These are phyloP conservation scores for Pyralis farinalis DNA, from an alignment of 2,888 invertebrate species.

Conservation along the genomic window DNA sequence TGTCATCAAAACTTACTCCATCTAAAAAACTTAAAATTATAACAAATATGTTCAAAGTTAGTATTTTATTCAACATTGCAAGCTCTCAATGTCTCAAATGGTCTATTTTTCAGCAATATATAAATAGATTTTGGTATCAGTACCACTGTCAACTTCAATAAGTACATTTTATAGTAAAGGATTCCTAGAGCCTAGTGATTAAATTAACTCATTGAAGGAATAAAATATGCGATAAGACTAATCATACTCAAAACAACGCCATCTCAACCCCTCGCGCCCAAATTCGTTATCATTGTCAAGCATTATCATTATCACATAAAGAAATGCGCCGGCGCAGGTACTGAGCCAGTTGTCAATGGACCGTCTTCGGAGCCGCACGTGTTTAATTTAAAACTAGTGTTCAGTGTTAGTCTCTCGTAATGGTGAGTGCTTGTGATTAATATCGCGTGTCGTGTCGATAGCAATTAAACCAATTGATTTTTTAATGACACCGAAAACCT, in stretches of 20 bases:
- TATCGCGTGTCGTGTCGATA: constrained; percentile 1
- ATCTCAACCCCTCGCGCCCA: background rate
- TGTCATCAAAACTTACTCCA: too few relatives aligned
- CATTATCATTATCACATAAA: background rate
- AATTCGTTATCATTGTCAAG: background rate
- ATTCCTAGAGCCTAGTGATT: too few relatives aligned
- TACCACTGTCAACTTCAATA: too few relatives aligned
- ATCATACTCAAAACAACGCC: background rate
- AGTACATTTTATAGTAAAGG: too few relatives aligned
- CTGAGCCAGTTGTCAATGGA: background rate
- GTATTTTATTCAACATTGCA: too few relatives aligned
- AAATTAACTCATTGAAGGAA: too few relatives aligned
- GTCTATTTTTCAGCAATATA: too few relatives aligned
- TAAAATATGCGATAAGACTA: too few relatives aligned
- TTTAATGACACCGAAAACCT: background rate
- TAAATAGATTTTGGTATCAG: too few relatives aligned
- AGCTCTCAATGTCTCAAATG: too few relatives aligned
- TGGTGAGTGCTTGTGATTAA: constrained; percentile 4
- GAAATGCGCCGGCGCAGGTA: background rate
- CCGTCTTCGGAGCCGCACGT: background rate
- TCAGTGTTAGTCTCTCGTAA: background rate
- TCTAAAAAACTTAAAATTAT: too few relatives aligned
- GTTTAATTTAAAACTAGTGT: background rate
- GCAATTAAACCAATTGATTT: background rate
- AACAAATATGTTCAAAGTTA: too few relatives aligned